Evolutionary conservation across 2,113 vertebrate genomes (phyloP).

Genomic region (Sclerurus mexicanus): DNA sequence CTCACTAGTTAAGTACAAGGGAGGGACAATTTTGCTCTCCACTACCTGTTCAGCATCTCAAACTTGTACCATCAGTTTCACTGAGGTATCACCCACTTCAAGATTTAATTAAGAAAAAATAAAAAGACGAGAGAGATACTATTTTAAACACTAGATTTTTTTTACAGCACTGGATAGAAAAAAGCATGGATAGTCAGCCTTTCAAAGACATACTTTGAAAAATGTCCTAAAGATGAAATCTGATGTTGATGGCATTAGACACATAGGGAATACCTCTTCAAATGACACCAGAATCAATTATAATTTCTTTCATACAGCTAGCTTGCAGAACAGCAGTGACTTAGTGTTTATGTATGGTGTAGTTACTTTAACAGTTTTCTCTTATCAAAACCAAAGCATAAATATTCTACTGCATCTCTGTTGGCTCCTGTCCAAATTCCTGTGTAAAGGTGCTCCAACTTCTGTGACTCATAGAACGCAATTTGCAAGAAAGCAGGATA

Average conservation of each 20-base stretch:
- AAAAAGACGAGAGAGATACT: rapidly evolving
- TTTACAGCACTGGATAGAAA: not conserved
- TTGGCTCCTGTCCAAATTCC: not conserved
- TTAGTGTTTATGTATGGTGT: not conserved
- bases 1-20: not conserved
- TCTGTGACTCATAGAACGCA: not conserved
- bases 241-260: not conserved
- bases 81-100: not conserved
- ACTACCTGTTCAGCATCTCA: not conserved
- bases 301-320: not conserved
- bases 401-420: not conserved
- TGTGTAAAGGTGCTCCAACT: not conserved
- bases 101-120: not conserved
- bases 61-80: not conserved
- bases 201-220: not conserved
- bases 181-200: not conserved
- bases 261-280: not conserved
- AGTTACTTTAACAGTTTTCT: not conserved
- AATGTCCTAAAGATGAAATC: not conserved
- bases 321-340: not conserved
- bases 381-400: not conserved
- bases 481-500: not conserved
- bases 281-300: not conserved
- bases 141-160: not conserved
- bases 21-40: not conserved